phyloP scores from a whole-genome alignment of 2,797 vertebrate genomes.

The Sebastes steindachneri region DNA sequence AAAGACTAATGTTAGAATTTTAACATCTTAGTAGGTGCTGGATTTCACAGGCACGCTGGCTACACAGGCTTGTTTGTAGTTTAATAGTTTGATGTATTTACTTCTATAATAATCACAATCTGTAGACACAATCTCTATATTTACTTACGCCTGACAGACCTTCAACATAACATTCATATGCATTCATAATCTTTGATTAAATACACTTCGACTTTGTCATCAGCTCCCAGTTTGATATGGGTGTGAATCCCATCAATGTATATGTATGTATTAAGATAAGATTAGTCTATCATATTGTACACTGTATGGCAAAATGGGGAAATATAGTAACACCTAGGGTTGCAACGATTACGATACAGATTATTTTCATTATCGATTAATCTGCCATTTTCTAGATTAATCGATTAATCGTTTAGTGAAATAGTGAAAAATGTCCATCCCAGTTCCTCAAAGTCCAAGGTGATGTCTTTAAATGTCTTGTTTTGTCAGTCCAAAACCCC shows the following conservation, averaged over 20 bases:
- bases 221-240: neutral
- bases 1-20: conserved; percentile 27
- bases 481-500: too few species aligned
- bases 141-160: neutral
- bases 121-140: neutral
- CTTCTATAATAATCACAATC: neutral
- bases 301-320: neutral
- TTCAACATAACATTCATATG: neutral
- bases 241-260: neutral
- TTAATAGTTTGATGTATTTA: neutral
- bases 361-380: too few species aligned
- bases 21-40: neutral
- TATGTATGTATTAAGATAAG: neutral
- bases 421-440: too few species aligned
- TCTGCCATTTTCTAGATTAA: too few species aligned
- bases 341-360: too few species aligned
- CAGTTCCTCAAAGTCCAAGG: too few species aligned
- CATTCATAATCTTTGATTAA: neutral
- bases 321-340: neutral
- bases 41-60: neutral
- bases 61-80: neutral
- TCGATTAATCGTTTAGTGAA: too few species aligned
- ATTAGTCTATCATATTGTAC: neutral
- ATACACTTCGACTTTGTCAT: neutral
- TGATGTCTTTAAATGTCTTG: too few species aligned